Base-by-base conservation (phyloP, 2,797 vertebrate genomes). In the Falco novaeseelandiae region DNA sequence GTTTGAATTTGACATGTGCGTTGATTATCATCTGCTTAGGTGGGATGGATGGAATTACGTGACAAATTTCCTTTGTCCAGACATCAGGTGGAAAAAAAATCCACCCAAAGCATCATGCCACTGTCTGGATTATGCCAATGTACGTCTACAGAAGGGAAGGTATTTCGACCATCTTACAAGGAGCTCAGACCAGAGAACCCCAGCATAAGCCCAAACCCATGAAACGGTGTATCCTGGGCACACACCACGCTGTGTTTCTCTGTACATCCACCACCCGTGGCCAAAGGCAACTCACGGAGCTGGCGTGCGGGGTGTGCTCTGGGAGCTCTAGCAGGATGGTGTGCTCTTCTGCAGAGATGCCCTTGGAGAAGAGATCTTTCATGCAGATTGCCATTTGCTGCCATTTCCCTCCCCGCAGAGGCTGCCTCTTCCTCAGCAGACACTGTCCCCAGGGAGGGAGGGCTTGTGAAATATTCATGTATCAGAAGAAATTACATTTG, bases 401-500 rank as follows among this genome's bases (percentile, higher is more conserved):
- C 81, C 49, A 26, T 85, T 94, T 40, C 62, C 78, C 89, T 83
- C 71, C 57, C 91, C 0, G 1, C 52, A 84, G 92, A 94, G 67
- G 59, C 94, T 77, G 71, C 81, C 71, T 89, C 89, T 86, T 92
- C 76, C 87, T 94, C 14, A 3, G 54, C 78, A 89, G 74, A 61
- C 82, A 55, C 83, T 2, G 1, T 95, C 92, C 82, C 92, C 1
- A 0, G 91, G 84, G 91, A 93, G 40, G 59, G 51, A 86, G 63
- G 0, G 0, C 85, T 96, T 74, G 87, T 93, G 89, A 95, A 96
- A 96, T 94, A 95, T 91, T 95, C 93, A 92, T 89, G 70, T 84
- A 87, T 85, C 95, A 83, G 72, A 89, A 94, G 94, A 83, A 95
- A 92, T 93, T 78, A 77, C 91, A 57, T 92, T 91, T 71, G 91